These are phyloP conservation scores for Clarias gariepinus DNA, from an alignment of 2,113 vertebrate genomes.

Conservation along the genomic window DNA sequence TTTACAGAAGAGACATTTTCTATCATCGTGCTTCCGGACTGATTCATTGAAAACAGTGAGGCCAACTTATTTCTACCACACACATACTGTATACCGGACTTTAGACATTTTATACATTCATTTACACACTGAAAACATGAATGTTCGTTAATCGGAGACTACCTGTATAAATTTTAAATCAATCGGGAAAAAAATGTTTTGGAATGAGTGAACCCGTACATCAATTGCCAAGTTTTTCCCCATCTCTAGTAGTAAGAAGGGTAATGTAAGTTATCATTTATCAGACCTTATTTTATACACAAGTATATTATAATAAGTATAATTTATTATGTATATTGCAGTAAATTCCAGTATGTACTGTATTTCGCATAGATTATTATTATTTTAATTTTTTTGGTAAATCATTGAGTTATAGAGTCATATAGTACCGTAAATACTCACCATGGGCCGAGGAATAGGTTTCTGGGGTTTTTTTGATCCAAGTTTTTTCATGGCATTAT, in stretches of 20 bases:
- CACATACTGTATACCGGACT: too few species aligned
- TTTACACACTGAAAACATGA: too few species aligned
- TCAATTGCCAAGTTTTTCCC: too few species aligned
- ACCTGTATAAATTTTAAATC: too few species aligned
- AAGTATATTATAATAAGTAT: background rate
- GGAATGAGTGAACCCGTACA: too few species aligned
- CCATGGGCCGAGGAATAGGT: slow-evolving; percentile 90
- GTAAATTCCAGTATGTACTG: background rate
- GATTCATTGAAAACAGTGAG: too few species aligned
- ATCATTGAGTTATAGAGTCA: background rate
- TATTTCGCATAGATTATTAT: background rate
- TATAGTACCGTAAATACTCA: slow-evolving; percentile 61
- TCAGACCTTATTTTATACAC: background rate
- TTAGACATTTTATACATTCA: too few species aligned
- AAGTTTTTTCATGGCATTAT: slow-evolving; percentile 98
- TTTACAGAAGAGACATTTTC: too few species aligned
- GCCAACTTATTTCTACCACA: too few species aligned
- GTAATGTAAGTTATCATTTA: background rate
- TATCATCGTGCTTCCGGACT: too few species aligned
- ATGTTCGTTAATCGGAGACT: too few species aligned
- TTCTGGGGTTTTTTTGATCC: slow-evolving; percentile 99
- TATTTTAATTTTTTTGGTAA: background rate
- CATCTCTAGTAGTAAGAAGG: background rate
- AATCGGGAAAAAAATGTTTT: too few species aligned
- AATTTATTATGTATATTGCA: background rate